phyloP scores from a whole-genome alignment of 2,888 invertebrate species.

The Nyleta sp. region DNA sequence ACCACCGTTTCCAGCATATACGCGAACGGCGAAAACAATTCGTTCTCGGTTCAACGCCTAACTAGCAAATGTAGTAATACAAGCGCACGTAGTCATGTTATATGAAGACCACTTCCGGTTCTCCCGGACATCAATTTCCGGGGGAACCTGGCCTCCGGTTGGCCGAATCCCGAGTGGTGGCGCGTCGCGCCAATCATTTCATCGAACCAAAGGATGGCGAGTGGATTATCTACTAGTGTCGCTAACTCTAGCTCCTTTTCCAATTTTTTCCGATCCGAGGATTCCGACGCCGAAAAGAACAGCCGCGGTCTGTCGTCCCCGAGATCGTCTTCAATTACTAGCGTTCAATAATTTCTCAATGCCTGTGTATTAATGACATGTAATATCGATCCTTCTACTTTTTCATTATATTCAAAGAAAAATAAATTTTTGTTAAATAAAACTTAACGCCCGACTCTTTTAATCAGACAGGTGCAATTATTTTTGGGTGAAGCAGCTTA shows the following conservation, averaged over 20 bases:
- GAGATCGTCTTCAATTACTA: slow-evolving; percentile 67
- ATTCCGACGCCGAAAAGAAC: slow-evolving; percentile 57
- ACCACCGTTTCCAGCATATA: slow-evolving; percentile 54
- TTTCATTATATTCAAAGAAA: slow-evolving; percentile 42
- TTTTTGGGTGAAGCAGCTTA: too few relatives aligned
- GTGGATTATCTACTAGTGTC: slow-evolving; percentile 74
- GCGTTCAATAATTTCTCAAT: slow-evolving; percentile 67
- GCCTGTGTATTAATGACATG: slow-evolving; percentile 24
- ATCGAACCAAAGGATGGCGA: slow-evolving; percentile 75
- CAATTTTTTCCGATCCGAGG: slow-evolving; percentile 57
- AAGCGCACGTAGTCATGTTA: slow-evolving; percentile 85
- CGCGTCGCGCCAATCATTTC: slow-evolving; percentile 78
- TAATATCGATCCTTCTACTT: slow-evolving; percentile 37
- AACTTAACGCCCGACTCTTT: not conserved
- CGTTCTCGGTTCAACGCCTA: slow-evolving; percentile 80
- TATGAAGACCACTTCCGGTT: slow-evolving; percentile 93
- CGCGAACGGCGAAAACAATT: slow-evolving; percentile 71
- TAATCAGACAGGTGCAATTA: too few relatives aligned
- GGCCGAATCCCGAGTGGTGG: slow-evolving; percentile 83
- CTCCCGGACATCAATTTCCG: slow-evolving; percentile 86
- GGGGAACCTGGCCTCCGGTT: slow-evolving; percentile 83
- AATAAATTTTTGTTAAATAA: slow-evolving; percentile 52
- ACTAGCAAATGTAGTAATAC: slow-evolving; percentile 75
- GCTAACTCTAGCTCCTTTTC: slow-evolving; percentile 47
- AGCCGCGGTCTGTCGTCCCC: slow-evolving; percentile 52